A percentile compares a stretch with the other conserved stretches of the same genome.
Evolutionary conservation across 2,888 invertebrate species (phyloP).

Genomic region (Lepidochitona cinerea): DNA sequence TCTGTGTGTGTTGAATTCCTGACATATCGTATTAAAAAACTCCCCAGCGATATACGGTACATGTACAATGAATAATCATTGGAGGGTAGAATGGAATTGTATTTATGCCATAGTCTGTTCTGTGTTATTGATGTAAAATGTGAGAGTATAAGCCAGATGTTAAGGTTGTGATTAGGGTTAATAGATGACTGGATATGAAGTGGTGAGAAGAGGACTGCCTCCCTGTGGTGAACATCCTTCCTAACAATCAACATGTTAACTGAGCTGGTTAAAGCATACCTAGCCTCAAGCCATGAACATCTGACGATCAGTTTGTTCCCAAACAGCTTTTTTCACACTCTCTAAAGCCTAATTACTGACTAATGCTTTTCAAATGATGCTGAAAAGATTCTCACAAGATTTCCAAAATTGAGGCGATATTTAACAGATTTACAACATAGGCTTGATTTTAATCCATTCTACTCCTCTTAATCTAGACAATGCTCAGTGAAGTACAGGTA

Average conservation of each 20-base stretch:
- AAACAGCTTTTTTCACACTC: background rate
- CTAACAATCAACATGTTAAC: background rate
- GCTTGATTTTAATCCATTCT: too few relatives aligned
- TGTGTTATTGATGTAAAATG: too few relatives aligned
- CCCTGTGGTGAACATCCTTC: background rate
- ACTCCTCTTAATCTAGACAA: too few relatives aligned
- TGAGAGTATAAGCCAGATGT: background rate
- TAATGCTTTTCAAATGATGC: background rate
- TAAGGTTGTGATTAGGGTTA: background rate
- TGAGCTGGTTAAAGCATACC: background rate
- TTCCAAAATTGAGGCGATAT: too few relatives aligned
- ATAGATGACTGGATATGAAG: background rate
- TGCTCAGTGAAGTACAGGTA: too few relatives aligned
- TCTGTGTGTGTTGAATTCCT: too few relatives aligned
- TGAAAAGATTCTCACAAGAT: background rate
- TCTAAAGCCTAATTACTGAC: background rate
- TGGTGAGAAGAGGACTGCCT: background rate
- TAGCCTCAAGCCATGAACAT: slow-evolving; percentile 1
- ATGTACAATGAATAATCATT: too few relatives aligned
- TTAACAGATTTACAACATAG: too few relatives aligned
- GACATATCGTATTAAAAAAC: too few relatives aligned
- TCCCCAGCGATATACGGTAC: too few relatives aligned
- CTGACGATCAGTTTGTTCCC: background rate
- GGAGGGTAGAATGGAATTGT: too few relatives aligned
- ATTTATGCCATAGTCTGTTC: too few relatives aligned